A percentile compares a stretch with the other conserved stretches of the same genome.
Evolutionary conservation across 2,888 invertebrate genomes (phyloP).

Genomic region (Dorcus parallelipipedus): DNA sequence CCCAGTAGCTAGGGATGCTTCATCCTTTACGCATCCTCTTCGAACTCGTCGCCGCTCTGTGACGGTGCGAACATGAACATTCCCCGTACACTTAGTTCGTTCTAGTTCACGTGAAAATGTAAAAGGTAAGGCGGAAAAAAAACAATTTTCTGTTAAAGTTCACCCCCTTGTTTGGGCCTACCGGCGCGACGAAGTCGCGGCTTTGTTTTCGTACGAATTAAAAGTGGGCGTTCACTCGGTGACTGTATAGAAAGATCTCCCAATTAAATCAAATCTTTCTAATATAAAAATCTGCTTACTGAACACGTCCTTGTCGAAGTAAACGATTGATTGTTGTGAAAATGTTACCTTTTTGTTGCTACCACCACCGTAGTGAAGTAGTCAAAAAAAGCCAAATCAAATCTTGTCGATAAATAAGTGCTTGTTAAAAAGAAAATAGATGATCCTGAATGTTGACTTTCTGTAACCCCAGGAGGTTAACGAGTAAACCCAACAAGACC

Average conservation of each 20-base stretch:
- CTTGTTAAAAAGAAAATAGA: too few relatives aligned
- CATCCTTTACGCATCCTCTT: conserved; percentile 27
- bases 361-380: too few relatives aligned
- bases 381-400: too few relatives aligned
- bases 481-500: background rate
- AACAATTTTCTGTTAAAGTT: conserved; percentile 2
- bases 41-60: conserved; percentile 23
- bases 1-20: conserved; percentile 44
- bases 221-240: conserved; percentile 37
- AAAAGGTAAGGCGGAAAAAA: conserved; percentile 31
- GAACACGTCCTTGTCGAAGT: too few relatives aligned
- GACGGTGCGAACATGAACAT: conserved; percentile 27
- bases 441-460: too few relatives aligned
- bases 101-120: conserved; percentile 31
- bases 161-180: background rate
- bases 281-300: too few relatives aligned
- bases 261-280: too few relatives aligned
- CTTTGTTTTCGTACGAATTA: background rate
- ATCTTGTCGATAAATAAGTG: too few relatives aligned
- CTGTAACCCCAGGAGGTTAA: too few relatives aligned
- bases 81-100: conserved; percentile 9
- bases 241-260: background rate
- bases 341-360: too few relatives aligned
- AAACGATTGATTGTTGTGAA: too few relatives aligned
- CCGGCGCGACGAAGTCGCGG: background rate